Conservation (phyloP, 2,797 vertebrate species). For the Craterocephalus amniculus region DNA sequence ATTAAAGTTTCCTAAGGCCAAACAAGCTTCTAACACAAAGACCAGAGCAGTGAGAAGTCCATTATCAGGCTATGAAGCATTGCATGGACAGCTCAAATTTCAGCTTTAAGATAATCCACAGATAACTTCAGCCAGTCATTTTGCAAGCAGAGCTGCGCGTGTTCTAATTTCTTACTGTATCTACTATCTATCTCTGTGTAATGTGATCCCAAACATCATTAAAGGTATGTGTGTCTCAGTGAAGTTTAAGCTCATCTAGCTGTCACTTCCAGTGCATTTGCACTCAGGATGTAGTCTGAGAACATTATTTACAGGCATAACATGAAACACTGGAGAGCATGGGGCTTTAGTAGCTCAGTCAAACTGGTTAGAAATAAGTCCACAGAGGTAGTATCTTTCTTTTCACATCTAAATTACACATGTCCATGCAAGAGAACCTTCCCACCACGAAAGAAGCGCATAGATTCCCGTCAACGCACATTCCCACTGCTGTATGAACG, state of each 20-base stretch:
- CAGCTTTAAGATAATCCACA: slow-evolving; percentile 61
- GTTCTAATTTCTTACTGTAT: slow-evolving; percentile 38
- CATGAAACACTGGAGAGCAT: neutral
- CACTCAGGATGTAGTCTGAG: neutral
- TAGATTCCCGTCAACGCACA: neutral
- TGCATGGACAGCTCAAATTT: slow-evolving; percentile 60
- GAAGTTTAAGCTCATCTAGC: neutral
- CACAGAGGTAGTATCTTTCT: neutral
- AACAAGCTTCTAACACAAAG: neutral
- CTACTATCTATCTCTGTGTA: slow-evolving; percentile 24
- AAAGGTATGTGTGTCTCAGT: slow-evolving; percentile 17
- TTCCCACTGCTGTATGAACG: neutral
- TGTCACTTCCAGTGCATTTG: slow-evolving; percentile 2
- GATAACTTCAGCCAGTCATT: slow-evolving; percentile 31
- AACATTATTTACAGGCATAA: slow-evolving; percentile 1
- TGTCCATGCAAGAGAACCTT: neutral
- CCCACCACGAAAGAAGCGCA: neutral
- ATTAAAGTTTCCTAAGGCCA: slow-evolving; percentile 13
- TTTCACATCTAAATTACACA: slow-evolving; percentile 1
- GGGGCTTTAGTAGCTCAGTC: slow-evolving; percentile 5
- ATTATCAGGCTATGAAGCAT: slow-evolving; percentile 24
- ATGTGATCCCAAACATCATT: slow-evolving; percentile 22
- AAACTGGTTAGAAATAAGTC: slow-evolving; percentile 9
- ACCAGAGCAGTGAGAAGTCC: neutral
- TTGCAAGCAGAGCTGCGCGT: slow-evolving; percentile 47